Conservation (phyloP, 37 sponge, comb jelly and placozoan genomes). For the Beroe ovata region DNA sequence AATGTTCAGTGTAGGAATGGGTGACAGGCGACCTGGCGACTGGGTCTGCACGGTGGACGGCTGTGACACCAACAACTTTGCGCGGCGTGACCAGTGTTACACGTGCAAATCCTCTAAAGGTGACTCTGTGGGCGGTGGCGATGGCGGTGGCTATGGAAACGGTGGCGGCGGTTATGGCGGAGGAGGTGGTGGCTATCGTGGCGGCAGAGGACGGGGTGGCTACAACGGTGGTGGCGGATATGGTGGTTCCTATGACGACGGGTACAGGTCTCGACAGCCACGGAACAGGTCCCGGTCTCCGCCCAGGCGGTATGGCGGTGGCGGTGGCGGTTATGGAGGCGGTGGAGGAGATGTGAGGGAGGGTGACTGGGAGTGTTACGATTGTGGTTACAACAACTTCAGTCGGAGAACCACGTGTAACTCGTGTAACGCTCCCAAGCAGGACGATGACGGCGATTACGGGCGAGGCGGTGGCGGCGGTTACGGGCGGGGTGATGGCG, state of each 20-base stretch:
- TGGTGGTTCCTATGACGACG: constrained; percentile 63
- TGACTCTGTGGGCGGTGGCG: constrained; percentile 16
- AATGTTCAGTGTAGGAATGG: no score
- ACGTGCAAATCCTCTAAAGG: neutral
- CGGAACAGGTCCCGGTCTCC: constrained; percentile 50
- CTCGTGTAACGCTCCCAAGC: neutral
- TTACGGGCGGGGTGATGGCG: neutral
- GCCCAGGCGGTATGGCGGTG: neutral
- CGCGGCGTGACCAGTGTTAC: constrained; percentile 27
- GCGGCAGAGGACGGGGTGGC: constrained; percentile 35
- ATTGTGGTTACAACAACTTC: constrained; percentile 48
- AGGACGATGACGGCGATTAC: neutral
- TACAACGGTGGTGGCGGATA: constrained; percentile 15
- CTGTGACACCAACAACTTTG: constrained; percentile 55
- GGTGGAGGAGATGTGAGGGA: constrained; percentile 33
- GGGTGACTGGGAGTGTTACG: constrained; percentile 17
- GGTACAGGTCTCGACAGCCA: neutral
- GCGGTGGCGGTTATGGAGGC: constrained; percentile 12
- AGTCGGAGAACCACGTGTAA: neutral
- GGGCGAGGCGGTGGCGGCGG: neutral
- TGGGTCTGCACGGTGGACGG: constrained; percentile 29
- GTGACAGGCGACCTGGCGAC: constrained; percentile 47
- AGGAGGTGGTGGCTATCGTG: constrained; percentile 36
- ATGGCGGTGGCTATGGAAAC: constrained; percentile 9
- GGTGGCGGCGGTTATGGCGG: constrained; percentile 44